phyloP scores from a whole-genome alignment of 1,140 invertebrate species.

The Lepidotrigona ventralis region DNA sequence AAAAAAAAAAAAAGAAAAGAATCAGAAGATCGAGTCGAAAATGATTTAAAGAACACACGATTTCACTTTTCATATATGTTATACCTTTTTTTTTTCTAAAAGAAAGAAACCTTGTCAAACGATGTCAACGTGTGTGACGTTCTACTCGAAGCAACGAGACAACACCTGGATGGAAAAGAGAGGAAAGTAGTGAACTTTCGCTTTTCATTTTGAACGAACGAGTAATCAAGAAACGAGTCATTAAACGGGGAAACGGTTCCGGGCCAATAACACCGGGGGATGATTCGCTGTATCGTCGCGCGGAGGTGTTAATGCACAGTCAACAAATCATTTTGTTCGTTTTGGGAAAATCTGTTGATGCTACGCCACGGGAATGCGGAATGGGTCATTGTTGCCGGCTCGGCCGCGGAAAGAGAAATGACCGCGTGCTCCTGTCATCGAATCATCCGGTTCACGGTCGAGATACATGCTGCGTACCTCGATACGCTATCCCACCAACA shows the following conservation, averaged over 20 bases:
- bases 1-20: background rate
- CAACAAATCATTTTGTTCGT: slow-evolving; percentile 54
- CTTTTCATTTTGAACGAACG: background rate
- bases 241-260: slow-evolving; percentile 30
- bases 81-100: background rate
- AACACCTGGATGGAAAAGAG: background rate
- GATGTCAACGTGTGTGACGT: no score
- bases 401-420: slow-evolving; percentile 53
- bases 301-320: slow-evolving; percentile 47
- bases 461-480: slow-evolving; percentile 25
- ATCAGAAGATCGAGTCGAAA: background rate
- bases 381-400: slow-evolving; percentile 52
- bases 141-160: no score
- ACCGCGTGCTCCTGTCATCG: slow-evolving; percentile 52
- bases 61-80: background rate
- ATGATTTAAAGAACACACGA: background rate
- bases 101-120: background rate
- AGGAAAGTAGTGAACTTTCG: background rate
- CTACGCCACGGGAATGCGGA: slow-evolving; percentile 47
- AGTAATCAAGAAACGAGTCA: slow-evolving; percentile 36
- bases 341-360: slow-evolving; percentile 52
- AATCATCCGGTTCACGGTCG: slow-evolving; percentile 55
- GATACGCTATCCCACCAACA: slow-evolving; percentile 18
- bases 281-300: slow-evolving; percentile 22
- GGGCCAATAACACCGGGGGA: slow-evolving; percentile 22